Evolutionary conservation across 2,113 vertebrate genomes (phyloP), one percentile per base, ranked within the genome.

Genomic region (Pristiophorus japonicus): DNA sequence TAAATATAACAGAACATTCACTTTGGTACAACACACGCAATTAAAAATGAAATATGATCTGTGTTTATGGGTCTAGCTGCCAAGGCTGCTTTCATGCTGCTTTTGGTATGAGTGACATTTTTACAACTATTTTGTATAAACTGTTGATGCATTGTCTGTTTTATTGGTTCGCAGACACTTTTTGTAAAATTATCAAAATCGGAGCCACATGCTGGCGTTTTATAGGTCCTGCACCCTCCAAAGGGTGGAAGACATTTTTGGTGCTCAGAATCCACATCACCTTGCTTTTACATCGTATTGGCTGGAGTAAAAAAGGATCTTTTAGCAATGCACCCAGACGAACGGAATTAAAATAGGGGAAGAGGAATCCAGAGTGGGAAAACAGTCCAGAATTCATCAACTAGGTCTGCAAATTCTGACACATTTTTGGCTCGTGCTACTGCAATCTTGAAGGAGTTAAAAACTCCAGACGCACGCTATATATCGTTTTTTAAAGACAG

Each of bases 11-110:
- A 65, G 88, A 63, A 92, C 59, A 92, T 92, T 63, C 38, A 63
- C 88, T 92, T 34, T 62, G 62, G 88, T 62, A 92, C 34, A 45
- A n/a, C 88, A 92, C 88, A 92, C 88, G 34, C 34, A 59, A 92
- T 92, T 92, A 92, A 92, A 92, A 92, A 38, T 92, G 88, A 92
- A 92, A 92, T 92, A 92, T 63, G 88, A 65, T 65, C 88, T 63
- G 88, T 92, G 88, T 63, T 92, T 92, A 92, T 92, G 88, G 88
- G 59, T n/a, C n/a, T 92, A 6, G 88, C 88, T 92, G 88, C 88
- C 88, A 92, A 92, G 59, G 16, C 88, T 38, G 88, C 88, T 65
- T 92, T 63, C 88, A 92, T 92, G 55, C 88, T 38, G 88, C 88
- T 92, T 92, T 63, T 92, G 88, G 62, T 59, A 62, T 63, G 88